Conservation (phyloP, 1,140 invertebrate genomes). For the Drosophila pseudoananassae region DNA sequence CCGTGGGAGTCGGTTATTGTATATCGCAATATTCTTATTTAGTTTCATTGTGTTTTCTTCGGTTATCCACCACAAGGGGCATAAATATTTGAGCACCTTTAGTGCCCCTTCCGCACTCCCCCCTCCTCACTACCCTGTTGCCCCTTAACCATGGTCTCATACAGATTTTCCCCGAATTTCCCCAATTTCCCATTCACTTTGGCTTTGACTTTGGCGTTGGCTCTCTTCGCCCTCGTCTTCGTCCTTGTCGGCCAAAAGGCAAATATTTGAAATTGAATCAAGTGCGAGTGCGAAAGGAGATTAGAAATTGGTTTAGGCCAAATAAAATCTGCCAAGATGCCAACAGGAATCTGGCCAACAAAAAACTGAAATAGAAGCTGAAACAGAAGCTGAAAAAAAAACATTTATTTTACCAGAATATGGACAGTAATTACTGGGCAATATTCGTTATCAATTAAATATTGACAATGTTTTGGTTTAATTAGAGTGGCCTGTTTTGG, state of each 20-base stretch:
- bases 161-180: constrained; percentile 7
- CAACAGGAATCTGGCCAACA: background rate
- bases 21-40: constrained; percentile 62
- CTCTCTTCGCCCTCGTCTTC: background rate
- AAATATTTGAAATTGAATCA: constrained; percentile 49
- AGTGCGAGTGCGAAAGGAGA: constrained; percentile 32
- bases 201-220: background rate
- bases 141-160: background rate
- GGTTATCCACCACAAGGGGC: constrained; percentile 50
- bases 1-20: constrained; percentile 45
- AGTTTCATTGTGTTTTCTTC: constrained; percentile 57
- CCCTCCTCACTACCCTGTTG: constrained; percentile 1
- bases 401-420: background rate
- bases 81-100: constrained; percentile 58
- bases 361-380: background rate
- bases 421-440: background rate
- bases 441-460: constrained; percentile 3
- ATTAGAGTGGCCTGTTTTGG: background rate
- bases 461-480: constrained; percentile 5
- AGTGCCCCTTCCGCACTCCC: constrained; percentile 17
- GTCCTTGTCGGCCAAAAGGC: constrained; percentile 6
- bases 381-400: background rate
- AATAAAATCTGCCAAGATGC: constrained; percentile 32
- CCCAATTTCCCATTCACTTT: background rate
- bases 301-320: constrained; percentile 34